These are phyloP conservation scores for Oreochromis mossambicus DNA, from an alignment of 2,797 vertebrate genomes.

Conservation along the genomic window DNA sequence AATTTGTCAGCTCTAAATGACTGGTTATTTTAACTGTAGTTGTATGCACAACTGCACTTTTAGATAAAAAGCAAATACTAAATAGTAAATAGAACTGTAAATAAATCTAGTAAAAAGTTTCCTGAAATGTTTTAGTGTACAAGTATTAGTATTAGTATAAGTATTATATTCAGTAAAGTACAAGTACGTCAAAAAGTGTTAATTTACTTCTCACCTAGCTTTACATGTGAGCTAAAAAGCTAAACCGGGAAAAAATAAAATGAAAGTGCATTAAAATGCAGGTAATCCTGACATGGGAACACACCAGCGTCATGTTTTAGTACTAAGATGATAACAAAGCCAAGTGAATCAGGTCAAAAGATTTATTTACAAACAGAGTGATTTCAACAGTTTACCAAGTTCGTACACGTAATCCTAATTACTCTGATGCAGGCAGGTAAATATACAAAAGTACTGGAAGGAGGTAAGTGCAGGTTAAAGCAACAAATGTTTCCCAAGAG, in stretches of 20 bases:
- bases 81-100: not conserved
- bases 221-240: not conserved
- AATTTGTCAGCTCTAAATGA: not conserved
- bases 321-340: not conserved
- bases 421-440: not conserved
- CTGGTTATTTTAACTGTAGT: not conserved
- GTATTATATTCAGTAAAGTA: not conserved
- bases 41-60: not conserved
- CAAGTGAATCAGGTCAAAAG: not conserved
- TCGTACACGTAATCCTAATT: accelerated
- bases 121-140: not conserved
- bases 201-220: not conserved
- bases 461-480: not conserved
- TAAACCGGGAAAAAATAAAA: not conserved
- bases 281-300: not conserved
- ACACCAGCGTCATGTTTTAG: not conserved
- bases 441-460: not conserved
- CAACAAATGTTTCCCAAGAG: not conserved
- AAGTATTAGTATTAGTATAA: not conserved
- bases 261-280: not conserved
- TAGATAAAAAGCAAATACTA: not conserved
- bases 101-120: not conserved
- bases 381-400: not conserved
- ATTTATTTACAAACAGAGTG: not conserved
- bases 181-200: not conserved